These are phyloP conservation scores for Chymomyza procnemis DNA, from an alignment of 2,888 invertebrate genomes.

Conservation along the genomic window DNA sequence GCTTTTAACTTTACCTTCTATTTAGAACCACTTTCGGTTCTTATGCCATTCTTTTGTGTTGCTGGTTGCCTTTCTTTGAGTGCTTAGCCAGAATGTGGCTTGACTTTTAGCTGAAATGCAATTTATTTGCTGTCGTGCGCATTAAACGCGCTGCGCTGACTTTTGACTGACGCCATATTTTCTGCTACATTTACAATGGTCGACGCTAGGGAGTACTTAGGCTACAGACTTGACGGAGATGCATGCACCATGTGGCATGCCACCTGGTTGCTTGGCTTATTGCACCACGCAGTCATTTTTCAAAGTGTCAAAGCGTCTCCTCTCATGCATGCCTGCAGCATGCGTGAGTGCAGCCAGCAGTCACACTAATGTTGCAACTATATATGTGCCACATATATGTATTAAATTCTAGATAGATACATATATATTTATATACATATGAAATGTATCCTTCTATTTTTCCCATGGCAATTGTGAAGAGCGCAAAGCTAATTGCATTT, in stretches of 20 bases:
- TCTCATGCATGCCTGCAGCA: background rate
- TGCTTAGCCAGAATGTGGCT: background rate
- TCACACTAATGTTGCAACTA: background rate
- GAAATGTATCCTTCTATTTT: too few species aligned
- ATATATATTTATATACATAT: background rate
- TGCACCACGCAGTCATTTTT: slow-evolving; percentile 39
- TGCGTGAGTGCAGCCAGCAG: slow-evolving; percentile 10
- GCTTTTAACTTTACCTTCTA: background rate
- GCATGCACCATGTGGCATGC: slow-evolving; percentile 27
- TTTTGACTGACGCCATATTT: slow-evolving; percentile 76
- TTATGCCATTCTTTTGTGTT: background rate
- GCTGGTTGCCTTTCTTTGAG: background rate
- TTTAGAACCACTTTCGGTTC: background rate
- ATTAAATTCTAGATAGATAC: background rate
- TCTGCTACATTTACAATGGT: slow-evolving; percentile 70
- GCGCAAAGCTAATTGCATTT: background rate
- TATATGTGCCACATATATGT: too few species aligned
- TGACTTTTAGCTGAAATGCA: slow-evolving; percentile 59
- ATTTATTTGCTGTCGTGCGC: slow-evolving; percentile 76
- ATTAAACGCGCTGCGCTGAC: slow-evolving; percentile 72
- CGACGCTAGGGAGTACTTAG: slow-evolving; percentile 4
- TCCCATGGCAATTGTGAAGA: background rate
- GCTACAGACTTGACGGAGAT: slow-evolving; percentile 23
- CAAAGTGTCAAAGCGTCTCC: slow-evolving; percentile 38
- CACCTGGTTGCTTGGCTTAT: slow-evolving; percentile 10